phyloP scores from a whole-genome alignment of 53 echinoderm and acorn worm species.

The Holothuria scabra region DNA sequence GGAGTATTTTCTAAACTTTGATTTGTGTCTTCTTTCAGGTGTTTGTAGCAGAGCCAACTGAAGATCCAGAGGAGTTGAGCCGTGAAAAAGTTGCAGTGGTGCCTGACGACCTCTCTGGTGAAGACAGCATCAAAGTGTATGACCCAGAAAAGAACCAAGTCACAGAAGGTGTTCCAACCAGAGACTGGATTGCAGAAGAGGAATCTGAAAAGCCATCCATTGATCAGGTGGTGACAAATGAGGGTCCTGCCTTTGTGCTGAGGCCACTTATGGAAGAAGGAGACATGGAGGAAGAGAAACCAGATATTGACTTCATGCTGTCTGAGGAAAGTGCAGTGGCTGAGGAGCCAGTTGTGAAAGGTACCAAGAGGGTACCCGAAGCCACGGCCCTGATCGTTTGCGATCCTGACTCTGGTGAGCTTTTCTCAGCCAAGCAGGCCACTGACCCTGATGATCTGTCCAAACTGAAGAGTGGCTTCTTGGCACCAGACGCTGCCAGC shows the following conservation, averaged over 20 bases:
- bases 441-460: conserved; percentile 31
- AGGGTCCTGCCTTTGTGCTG: conserved; percentile 78
- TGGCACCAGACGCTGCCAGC: conserved; percentile 19
- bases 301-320: conserved; percentile 3
- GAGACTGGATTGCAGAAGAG: conserved; percentile 23
- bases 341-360: conserved; percentile 24
- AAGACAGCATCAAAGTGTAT: conserved; percentile 35
- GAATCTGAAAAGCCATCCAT: not conserved
- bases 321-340: conserved; percentile 30
- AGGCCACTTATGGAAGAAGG: conserved; percentile 20
- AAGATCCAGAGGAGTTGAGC: conserved; percentile 60
- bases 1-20: too few species aligned
- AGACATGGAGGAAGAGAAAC: conserved; percentile 49
- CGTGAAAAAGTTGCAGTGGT: conserved; percentile 55
- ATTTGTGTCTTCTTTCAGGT: not conserved
- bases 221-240: conserved; percentile 70
- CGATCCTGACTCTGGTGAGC: conserved; percentile 33
- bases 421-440: conserved; percentile 28
- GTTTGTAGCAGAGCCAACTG: conserved; percentile 47
- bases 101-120: conserved; percentile 28
- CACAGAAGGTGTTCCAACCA: conserved; percentile 61
- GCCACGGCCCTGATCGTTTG: conserved; percentile 30
- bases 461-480: conserved; percentile 24
- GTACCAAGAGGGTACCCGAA: conserved; percentile 8
- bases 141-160: conserved; percentile 67